A percentile compares a stretch with the other conserved stretches of the same genome.
These are phyloP conservation scores for Paracentrotus lividus DNA, from an alignment of 53 echinoderm and acorn worm species.

Conservation along the genomic window DNA sequence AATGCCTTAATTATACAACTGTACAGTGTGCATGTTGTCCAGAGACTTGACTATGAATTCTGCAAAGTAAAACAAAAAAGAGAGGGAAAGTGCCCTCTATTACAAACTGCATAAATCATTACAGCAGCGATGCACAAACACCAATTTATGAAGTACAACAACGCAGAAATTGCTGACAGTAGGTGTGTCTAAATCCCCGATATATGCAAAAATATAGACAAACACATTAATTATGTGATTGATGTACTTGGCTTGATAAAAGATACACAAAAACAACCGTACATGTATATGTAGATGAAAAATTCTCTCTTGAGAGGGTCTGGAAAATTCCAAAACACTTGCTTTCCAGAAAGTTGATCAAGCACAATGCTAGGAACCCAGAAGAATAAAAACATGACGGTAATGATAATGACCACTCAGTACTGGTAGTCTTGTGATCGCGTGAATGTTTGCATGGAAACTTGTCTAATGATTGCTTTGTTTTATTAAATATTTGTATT, in stretches of 20 bases:
- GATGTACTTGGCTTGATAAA: constrained; percentile 40
- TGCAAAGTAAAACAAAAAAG: no score
- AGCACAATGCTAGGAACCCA: constrained; percentile 47
- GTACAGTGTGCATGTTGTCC: no score
- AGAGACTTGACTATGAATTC: no score
- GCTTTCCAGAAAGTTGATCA: neutral
- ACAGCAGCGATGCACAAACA: no score
- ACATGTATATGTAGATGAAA: neutral
- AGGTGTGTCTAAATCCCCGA: constrained; percentile 3
- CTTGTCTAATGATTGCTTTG: neutral
- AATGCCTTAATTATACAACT: no score
- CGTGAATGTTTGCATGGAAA: neutral
- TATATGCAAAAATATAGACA: constrained; percentile 3
- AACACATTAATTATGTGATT: constrained; percentile 37
- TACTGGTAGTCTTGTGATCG: constrained; percentile 54
- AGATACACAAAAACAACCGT: no score
- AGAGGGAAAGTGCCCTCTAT: no score
- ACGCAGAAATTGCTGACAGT: neutral
- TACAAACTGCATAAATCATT: no score
- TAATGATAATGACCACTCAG: constrained; percentile 49
- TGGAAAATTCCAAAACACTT: neutral
- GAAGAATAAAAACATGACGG: constrained; percentile 13
- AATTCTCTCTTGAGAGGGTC: neutral
- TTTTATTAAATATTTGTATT: no score
- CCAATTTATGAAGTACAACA: no score